Conservation (phyloP, 2,797 vertebrate species). For the Pseudochromis fuscus region DNA sequence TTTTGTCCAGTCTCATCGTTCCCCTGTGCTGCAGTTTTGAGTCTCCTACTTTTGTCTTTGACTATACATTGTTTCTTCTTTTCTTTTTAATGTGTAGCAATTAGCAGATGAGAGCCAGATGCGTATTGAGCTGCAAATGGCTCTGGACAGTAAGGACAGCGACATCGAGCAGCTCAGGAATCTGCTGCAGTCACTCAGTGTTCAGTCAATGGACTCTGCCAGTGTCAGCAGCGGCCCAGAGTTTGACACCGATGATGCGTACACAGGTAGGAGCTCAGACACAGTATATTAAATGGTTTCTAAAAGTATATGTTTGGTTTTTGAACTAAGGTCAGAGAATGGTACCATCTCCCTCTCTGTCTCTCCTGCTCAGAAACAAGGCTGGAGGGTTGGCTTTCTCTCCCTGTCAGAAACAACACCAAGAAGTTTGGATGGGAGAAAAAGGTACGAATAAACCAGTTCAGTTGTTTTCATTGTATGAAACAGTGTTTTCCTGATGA, state of each 20-base stretch:
- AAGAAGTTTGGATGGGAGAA: conserved; percentile 98
- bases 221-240: conserved; percentile 95
- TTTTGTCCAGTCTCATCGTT: neutral
- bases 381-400: conserved; percentile 97
- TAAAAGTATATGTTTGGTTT: neutral
- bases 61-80: neutral
- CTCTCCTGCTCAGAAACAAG: conserved; percentile 85
- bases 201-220: conserved; percentile 92
- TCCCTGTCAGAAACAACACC: conserved; percentile 96
- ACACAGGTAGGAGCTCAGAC: conserved; percentile 50
- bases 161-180: conserved; percentile 98
- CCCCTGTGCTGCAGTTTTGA: neutral
- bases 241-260: conserved; percentile 87
- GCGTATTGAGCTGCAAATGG: conserved; percentile 98
- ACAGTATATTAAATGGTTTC: neutral
- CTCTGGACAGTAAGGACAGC: conserved; percentile 97
- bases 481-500: neutral
- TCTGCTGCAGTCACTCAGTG: conserved; percentile 91
- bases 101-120: conserved; percentile 95
- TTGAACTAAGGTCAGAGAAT: too few species aligned
- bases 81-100: conserved; percentile 85
- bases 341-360: too few species aligned
- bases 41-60: too few species aligned
- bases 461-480: rapidly evolving
- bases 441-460: conserved; percentile 85